Evolutionary conservation across 2,888 invertebrate species (phyloP).

Genomic region (Chaitophorus viminalis): DNA sequence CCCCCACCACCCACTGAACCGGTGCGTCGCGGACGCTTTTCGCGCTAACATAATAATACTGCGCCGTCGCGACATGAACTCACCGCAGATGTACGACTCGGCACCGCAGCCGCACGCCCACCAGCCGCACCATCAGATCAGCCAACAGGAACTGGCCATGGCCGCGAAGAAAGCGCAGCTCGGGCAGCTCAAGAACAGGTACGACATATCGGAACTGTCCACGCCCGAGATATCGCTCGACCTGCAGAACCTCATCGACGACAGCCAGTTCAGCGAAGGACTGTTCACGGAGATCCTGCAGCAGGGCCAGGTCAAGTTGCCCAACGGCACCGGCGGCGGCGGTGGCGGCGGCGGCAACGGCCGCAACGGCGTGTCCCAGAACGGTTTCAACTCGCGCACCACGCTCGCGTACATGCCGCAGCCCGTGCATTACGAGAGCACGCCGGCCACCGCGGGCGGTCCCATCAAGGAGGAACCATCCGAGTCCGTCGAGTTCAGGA

Average conservation of each 20-base stretch:
- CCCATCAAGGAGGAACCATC: slow-evolving; percentile 86
- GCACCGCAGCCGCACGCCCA: slow-evolving; percentile 68
- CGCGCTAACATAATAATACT: no score
- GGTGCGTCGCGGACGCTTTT: background rate
- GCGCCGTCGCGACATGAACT: slow-evolving; percentile 73
- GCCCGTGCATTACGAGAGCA: slow-evolving; percentile 83
- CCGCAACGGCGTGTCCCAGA: slow-evolving; percentile 49
- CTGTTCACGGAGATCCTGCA: slow-evolving; percentile 86
- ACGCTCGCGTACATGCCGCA: slow-evolving; percentile 92
- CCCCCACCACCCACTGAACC: no score
- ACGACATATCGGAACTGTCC: slow-evolving; percentile 87
- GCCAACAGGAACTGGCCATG: slow-evolving; percentile 68
- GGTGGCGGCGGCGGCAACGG: slow-evolving; percentile 63
- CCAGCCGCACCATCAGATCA: slow-evolving; percentile 64
- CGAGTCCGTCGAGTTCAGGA: slow-evolving; percentile 73
- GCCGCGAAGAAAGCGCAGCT: slow-evolving; percentile 71
- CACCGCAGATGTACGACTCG: slow-evolving; percentile 88
- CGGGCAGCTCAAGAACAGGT: slow-evolving; percentile 72
- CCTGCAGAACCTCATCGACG: slow-evolving; percentile 90
- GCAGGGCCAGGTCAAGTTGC: slow-evolving; percentile 65
- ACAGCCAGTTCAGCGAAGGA: slow-evolving; percentile 86
- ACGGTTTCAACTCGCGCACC: slow-evolving; percentile 72
- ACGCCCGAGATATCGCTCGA: slow-evolving; percentile 93
- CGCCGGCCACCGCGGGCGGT: slow-evolving; percentile 75
- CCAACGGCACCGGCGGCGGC: slow-evolving; percentile 63